Conservation (phyloP, 2,888 invertebrate genomes). For the Chromoteleia sp. region DNA sequence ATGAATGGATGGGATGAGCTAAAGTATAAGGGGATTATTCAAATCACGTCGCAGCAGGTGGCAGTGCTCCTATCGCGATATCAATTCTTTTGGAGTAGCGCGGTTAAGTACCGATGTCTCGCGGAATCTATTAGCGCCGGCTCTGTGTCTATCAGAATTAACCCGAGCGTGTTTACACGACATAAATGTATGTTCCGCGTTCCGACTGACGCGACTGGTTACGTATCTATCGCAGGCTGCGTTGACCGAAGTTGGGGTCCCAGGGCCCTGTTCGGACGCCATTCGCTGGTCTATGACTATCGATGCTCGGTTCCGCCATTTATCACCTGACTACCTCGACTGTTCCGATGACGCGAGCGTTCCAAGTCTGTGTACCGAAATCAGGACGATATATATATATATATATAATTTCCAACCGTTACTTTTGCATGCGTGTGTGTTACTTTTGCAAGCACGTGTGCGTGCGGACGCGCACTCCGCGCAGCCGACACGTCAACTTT, state of each 20-base stretch:
- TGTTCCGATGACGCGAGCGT: constrained; percentile 69
- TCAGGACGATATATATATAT: too few relatives aligned
- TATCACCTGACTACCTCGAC: constrained; percentile 55
- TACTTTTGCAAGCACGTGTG: background rate
- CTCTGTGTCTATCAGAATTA: constrained; percentile 16
- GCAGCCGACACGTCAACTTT: constrained; percentile 79
- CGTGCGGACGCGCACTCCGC: constrained; percentile 29
- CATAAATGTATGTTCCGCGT: constrained; percentile 21
- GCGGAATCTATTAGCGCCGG: constrained; percentile 10
- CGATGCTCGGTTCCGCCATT: constrained; percentile 72
- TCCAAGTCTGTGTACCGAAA: constrained; percentile 51
- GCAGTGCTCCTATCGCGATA: background rate
- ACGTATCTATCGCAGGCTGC: constrained; percentile 14
- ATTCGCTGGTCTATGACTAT: constrained; percentile 63
- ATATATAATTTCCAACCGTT: too few relatives aligned
- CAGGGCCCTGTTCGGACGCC: constrained; percentile 9
- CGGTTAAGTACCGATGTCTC: constrained; percentile 11
- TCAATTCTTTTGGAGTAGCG: constrained; percentile 17
- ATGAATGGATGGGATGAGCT: too few relatives aligned
- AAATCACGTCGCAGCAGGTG: constrained; percentile 21
- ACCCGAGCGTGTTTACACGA: constrained; percentile 25
- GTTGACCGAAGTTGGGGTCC: background rate
- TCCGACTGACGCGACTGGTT: background rate
- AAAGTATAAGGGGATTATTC: constrained; percentile 26
- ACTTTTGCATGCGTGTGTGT: constrained; percentile 19